A percentile compares a stretch with the other conserved stretches of the same genome.
These are phyloP conservation scores for Eulimnadia texana DNA, from an alignment of 1,140 invertebrate genomes.

Conservation along the genomic window DNA sequence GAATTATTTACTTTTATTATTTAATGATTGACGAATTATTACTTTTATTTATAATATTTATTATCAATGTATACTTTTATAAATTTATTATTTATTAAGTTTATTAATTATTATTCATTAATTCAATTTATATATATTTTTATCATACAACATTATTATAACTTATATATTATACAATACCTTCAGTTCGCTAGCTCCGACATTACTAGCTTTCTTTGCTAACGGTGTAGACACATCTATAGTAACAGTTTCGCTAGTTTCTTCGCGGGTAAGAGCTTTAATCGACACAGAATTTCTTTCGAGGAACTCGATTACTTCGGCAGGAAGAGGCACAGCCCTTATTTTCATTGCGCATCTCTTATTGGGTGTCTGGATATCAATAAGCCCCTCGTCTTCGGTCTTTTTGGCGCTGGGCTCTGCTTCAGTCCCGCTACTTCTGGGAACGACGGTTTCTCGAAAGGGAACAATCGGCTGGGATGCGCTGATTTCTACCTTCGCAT, in stretches of 20 bases:
- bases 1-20: too few relatives aligned
- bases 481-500: constrained; percentile 70
- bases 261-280: neutral
- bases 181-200: constrained; percentile 35
- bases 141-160: too few relatives aligned
- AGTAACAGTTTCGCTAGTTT: neutral
- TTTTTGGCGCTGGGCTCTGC: constrained; percentile 26
- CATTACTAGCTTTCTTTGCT: constrained; percentile 2
- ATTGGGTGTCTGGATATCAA: constrained; percentile 51
- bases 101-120: too few relatives aligned
- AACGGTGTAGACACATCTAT: neutral
- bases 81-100: too few relatives aligned
- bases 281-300: constrained; percentile 43
- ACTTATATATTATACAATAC: too few relatives aligned
- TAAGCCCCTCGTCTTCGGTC: constrained; percentile 36
- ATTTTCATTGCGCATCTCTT: constrained; percentile 57
- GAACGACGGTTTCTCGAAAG: constrained; percentile 83
- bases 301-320: constrained; percentile 51
- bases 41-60: too few relatives aligned
- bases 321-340: constrained; percentile 61
- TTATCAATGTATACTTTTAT: too few relatives aligned
- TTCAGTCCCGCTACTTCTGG: constrained; percentile 59
- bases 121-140: too few relatives aligned
- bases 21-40: too few relatives aligned
- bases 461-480: constrained; percentile 92